A percentile compares a stretch with the other conserved stretches of the same genome.
These are phyloP conservation scores for Panulirus ornatus DNA, from an alignment of 1,140 invertebrate genomes.

Conservation along the genomic window DNA sequence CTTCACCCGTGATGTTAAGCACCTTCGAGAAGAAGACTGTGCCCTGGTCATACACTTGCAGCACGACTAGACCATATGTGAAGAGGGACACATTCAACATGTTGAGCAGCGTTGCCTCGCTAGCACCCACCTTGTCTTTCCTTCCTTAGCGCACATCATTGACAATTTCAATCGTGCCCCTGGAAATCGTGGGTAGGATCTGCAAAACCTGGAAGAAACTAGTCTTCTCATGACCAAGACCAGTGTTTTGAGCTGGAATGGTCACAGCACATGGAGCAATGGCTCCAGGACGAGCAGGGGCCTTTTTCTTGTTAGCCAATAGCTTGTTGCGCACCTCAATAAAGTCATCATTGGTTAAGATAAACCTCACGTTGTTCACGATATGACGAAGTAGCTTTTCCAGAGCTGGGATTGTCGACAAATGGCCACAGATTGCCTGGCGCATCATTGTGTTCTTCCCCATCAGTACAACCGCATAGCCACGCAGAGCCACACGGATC, in stretches of 20 bases:
- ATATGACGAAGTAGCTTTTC: constrained; percentile 98
- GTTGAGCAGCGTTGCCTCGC: constrained; percentile 98
- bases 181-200: constrained; percentile 99
- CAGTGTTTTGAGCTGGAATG: constrained; percentile 99
- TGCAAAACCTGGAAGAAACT: constrained; percentile 99
- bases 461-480: constrained; percentile 96
- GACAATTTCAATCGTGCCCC: constrained; percentile 99
- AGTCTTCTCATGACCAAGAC: constrained; percentile 99
- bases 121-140: constrained; percentile 97
- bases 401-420: constrained; percentile 95
- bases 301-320: constrained; percentile 96
- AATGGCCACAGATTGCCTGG: constrained; percentile 97
- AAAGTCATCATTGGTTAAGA: constrained; percentile 97
- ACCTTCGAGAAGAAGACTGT: constrained; percentile 98
- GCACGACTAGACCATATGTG: constrained; percentile 96
- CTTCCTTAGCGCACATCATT: constrained; percentile 97
- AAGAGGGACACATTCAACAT: constrained; percentile 99
- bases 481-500: constrained; percentile 95
- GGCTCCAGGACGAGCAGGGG: constrained; percentile 97
- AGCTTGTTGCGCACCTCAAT: constrained; percentile 95
- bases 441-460: constrained; percentile 99
- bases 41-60: constrained; percentile 97
- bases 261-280: constrained; percentile 97
- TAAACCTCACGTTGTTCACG: constrained; percentile 98
- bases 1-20: constrained; percentile 98